A percentile compares a stretch with the other conserved stretches of the same genome.
Conservation (phyloP, 2,888 invertebrate species). For the Metallyticus violacea region DNA sequence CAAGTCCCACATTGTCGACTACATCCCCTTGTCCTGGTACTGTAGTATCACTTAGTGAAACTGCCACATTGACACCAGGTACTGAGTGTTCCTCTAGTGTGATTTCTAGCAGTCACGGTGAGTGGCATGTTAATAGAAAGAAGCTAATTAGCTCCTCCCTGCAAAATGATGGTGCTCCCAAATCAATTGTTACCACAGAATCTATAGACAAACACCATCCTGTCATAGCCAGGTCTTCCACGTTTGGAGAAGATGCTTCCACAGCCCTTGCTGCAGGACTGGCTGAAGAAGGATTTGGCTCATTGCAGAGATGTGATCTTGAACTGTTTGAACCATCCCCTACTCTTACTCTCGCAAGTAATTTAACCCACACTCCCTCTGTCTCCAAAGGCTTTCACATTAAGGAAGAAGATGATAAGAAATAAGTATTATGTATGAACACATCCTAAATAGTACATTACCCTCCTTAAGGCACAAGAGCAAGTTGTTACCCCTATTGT, state of each 20-base stretch:
- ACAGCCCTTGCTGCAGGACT: background rate
- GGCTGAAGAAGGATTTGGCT: constrained; percentile 7
- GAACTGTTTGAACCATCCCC: constrained; percentile 1
- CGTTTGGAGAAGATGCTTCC: constrained; percentile 4
- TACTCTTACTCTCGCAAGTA: constrained; percentile 27
- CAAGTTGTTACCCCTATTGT: background rate
- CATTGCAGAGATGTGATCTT: background rate
- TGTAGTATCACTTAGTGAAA: background rate
- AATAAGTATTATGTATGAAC: background rate
- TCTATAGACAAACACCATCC: background rate
- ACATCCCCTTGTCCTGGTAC: background rate
- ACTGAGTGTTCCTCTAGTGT: background rate
- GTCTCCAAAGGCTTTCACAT: constrained; percentile 26
- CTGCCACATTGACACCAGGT: background rate
- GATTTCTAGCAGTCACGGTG: too few species aligned
- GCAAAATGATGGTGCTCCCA: background rate
- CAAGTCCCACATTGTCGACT: background rate
- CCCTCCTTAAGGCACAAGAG: background rate
- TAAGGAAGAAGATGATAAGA: constrained; percentile 16
- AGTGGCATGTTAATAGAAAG: background rate
- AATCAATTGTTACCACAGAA: background rate
- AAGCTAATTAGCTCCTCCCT: background rate
- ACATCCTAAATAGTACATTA: background rate
- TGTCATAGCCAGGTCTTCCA: background rate
- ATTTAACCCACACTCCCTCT: constrained; percentile 20